Base-by-base conservation (phyloP, 2,113 vertebrate species). In the Hippolais icterina region DNA sequence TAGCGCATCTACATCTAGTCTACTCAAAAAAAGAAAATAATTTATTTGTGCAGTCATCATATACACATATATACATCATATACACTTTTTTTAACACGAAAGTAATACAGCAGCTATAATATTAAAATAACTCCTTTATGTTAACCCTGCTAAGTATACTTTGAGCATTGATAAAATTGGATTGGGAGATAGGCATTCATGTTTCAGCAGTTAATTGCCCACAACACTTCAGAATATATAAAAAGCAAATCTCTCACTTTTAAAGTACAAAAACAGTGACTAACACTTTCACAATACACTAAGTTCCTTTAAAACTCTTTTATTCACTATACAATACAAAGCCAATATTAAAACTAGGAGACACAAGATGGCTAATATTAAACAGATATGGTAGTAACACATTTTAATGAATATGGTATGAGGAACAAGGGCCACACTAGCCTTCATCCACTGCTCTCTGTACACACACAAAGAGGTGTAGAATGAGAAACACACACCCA, bases 381-480 rank as follows among this genome's bases (percentile, higher is more conserved):
- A 70, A 54, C 12, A 56, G 15, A 53, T 21, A 71, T 0, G 1
- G 35, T 4, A 49, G 33, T 23, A 80, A 44, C 8, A 29, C 8
- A 25, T 82, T 82, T 59, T 49, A 56, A 75, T 33, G 31, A 79
- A 33, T 3, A 46, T 0, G 0, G 69, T 18, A 35, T 1, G 5
- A 83, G 7, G 23, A 77, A 39, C 14, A 54, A 44, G 11, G 13
- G 28, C 25, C 47, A 70, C 6, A 5, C 6, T 2, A 63, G 46
- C 5, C 29, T 70, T 70, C 35, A 66, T 24, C 12, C 37, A 9
- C 33, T 60, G 75, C 80, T 70, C 37, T 93, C 76, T 90, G 72
- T 79, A 24, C 12, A 35, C 1, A 5, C 19, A 39, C 42, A 53
- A 28, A 89, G 64, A 33, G 4, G 5, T 2, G 0, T 1, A 66